Evolutionary conservation across 2,888 invertebrate genomes (phyloP).

Genomic region (Deilephila porcellus): DNA sequence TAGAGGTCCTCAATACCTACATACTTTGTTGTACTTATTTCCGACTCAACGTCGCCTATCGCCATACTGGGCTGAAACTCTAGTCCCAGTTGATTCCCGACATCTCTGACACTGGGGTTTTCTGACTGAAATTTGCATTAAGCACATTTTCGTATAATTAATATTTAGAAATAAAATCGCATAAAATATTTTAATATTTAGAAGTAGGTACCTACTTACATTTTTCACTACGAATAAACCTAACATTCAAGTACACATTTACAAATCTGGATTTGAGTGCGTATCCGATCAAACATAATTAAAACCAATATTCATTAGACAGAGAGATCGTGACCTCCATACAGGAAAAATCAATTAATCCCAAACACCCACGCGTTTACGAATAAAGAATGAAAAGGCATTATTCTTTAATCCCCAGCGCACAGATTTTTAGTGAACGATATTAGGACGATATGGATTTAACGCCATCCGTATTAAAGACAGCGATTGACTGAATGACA

Average conservation of each 20-base stretch:
- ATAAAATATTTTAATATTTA: too few species aligned
- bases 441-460: not conserved
- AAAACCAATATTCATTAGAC: not conserved
- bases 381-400: slow-evolving; percentile 19
- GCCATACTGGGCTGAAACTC: too few species aligned
- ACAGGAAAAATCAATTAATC: slow-evolving; percentile 24
- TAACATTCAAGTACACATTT: not conserved
- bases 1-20: too few species aligned
- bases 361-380: slow-evolving; percentile 12
- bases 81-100: too few species aligned
- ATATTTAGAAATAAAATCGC: too few species aligned
- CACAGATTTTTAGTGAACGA: not conserved
- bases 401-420: slow-evolving; percentile 6
- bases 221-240: too few species aligned
- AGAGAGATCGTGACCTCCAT: not conserved
- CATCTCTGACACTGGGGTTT: too few species aligned
- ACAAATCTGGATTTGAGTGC: not conserved
- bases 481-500: not conserved
- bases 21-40: too few species aligned
- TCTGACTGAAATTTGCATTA: too few species aligned
- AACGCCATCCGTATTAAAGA: not conserved
- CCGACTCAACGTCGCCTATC: too few species aligned
- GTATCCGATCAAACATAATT: not conserved
- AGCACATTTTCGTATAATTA: too few species aligned
- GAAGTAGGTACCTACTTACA: too few species aligned